These are phyloP conservation scores for Drosophila virilis DNA, from an alignment of 1,140 invertebrate genomes.

Conservation along the genomic window DNA sequence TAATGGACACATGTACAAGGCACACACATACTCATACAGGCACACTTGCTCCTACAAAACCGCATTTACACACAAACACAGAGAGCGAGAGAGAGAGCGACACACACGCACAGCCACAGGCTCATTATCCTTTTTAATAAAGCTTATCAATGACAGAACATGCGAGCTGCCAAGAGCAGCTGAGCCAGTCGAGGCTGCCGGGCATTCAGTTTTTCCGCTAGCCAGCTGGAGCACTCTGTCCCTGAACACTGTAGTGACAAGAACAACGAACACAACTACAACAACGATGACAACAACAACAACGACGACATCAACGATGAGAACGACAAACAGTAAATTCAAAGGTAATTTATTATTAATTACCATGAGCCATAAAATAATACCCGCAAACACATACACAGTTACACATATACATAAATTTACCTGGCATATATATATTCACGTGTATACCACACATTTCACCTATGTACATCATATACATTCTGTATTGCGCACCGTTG, in stretches of 20 bases:
- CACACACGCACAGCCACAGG: slow-evolving; percentile 57
- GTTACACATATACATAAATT: slow-evolving; percentile 2
- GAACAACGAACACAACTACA: slow-evolving; percentile 54
- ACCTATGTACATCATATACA: slow-evolving; percentile 11
- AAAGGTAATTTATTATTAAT: slow-evolving; percentile 83
- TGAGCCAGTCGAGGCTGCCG: slow-evolving; percentile 12
- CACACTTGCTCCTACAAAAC: slow-evolving; percentile 20
- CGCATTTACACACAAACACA: slow-evolving; percentile 22
- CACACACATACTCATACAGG: slow-evolving; percentile 45
- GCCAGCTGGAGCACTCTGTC: slow-evolving; percentile 16
- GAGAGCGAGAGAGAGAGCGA: slow-evolving; percentile 18
- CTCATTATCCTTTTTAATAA: slow-evolving; percentile 83
- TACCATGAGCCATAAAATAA: slow-evolving; percentile 80
- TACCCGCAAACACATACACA: slow-evolving; percentile 42
- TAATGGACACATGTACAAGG: slow-evolving; percentile 77
- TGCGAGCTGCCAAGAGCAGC: slow-evolving; percentile 70
- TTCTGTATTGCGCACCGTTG: slow-evolving; percentile 11
- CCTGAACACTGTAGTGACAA: slow-evolving; percentile 56
- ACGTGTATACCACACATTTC: neutral
- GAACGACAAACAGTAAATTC: slow-evolving; percentile 81
- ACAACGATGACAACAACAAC: slow-evolving; percentile 39
- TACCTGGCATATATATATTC: neutral
- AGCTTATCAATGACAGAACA: slow-evolving; percentile 80
- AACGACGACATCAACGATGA: slow-evolving; percentile 49
- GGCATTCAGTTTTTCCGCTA: slow-evolving; percentile 51